Conservation (phyloP, 2,797 vertebrate genomes). For the Semotilus atromaculatus region DNA sequence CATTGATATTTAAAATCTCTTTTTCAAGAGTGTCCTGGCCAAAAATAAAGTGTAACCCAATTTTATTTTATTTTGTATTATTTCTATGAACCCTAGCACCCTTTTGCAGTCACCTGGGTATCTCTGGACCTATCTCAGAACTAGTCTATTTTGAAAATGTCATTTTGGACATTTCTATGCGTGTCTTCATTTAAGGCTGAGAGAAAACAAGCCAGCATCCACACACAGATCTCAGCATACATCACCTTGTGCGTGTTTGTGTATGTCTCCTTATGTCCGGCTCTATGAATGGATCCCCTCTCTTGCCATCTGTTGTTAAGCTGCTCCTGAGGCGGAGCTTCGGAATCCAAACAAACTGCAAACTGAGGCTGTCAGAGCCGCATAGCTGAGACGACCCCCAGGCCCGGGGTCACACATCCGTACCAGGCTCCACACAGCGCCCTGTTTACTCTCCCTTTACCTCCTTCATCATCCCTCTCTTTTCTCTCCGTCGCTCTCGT, state of each 20-base stretch:
- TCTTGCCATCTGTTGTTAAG: conserved; percentile 94
- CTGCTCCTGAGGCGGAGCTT: conserved; percentile 89
- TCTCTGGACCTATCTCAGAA: neutral
- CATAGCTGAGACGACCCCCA: conserved; percentile 90
- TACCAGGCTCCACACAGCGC: conserved; percentile 86
- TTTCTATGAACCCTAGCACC: neutral
- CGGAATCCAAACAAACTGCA: conserved; percentile 92
- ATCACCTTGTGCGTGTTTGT: conserved; percentile 44
- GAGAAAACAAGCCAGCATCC: conserved; percentile 38
- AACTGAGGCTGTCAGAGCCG: conserved; percentile 88
- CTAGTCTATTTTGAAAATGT: neutral
- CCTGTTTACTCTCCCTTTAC: conserved; percentile 83
- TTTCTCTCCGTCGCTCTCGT: conserved; percentile 58
- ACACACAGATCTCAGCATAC: conserved; percentile 8
- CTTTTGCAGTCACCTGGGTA: neutral
- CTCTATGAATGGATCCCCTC: conserved; percentile 87
- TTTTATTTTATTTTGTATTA: too few species aligned
- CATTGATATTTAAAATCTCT: too few species aligned
- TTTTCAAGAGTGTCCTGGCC: too few species aligned
- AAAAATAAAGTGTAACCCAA: too few species aligned
- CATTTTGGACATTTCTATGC: conserved; percentile 30
- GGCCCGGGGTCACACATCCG: conserved; percentile 76
- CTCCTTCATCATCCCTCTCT: conserved; percentile 57
- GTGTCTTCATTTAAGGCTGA: conserved; percentile 64
- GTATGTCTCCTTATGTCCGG: conserved; percentile 45